phyloP scores from a whole-genome alignment of 2,113 vertebrate genomes.

The Ageneiosus marmoratus region DNA sequence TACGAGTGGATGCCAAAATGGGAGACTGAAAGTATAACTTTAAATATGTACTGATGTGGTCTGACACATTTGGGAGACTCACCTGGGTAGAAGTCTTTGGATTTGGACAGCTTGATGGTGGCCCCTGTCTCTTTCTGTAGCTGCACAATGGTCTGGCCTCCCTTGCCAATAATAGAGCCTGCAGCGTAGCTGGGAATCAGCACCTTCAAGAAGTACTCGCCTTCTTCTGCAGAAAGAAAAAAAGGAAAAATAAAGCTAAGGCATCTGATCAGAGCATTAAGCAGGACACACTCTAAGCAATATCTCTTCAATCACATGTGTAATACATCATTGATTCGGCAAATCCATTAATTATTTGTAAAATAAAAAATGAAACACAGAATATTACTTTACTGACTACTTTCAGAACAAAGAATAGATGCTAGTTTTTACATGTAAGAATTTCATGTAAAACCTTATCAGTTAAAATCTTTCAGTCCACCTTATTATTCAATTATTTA shows the following conservation, averaged over 20 bases:
- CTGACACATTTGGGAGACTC: constrained; percentile 54
- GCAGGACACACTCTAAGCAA: background rate
- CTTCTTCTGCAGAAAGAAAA: constrained; percentile 82
- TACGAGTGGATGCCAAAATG: background rate
- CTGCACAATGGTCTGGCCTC: constrained; percentile 93
- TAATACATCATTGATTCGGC: background rate
- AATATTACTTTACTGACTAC: background rate
- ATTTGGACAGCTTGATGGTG: constrained; percentile 95
- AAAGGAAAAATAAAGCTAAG: constrained; percentile 32
- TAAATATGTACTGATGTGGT: background rate
- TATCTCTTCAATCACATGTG: background rate
- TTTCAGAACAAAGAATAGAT: background rate
- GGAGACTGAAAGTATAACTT: background rate
- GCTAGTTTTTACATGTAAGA: background rate
- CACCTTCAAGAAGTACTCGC: constrained; percentile 93
- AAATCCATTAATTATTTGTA: background rate
- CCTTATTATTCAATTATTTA: background rate
- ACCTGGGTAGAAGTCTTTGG: constrained; percentile 97
- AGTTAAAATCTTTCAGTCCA: background rate
- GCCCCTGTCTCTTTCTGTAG: constrained; percentile 92
- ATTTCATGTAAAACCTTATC: background rate
- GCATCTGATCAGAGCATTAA: background rate
- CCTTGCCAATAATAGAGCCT: constrained; percentile 92
- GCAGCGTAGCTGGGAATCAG: constrained; percentile 94
- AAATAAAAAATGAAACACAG: background rate